phyloP scores from a whole-genome alignment of 2,888 invertebrate species.

The Philonicus albiceps region DNA sequence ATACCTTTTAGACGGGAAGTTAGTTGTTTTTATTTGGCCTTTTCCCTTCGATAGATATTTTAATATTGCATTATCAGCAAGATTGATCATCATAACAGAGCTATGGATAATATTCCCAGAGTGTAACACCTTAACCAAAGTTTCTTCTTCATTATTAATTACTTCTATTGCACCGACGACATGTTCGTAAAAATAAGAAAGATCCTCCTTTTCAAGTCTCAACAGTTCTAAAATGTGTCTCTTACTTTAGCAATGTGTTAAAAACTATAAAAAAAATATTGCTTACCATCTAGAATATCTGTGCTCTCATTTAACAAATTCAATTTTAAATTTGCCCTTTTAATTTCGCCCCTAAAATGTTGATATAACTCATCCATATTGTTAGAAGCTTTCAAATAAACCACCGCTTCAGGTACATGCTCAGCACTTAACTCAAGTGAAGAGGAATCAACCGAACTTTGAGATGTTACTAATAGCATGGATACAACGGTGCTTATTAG shows the following conservation, averaged over 20 bases:
- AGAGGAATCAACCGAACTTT: slow-evolving; percentile 51
- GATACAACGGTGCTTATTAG: slow-evolving; percentile 53
- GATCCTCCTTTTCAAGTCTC: slow-evolving; percentile 55
- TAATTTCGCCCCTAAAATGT: slow-evolving; percentile 21
- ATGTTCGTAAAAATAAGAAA: slow-evolving; percentile 58
- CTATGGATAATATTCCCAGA: slow-evolving; percentile 66
- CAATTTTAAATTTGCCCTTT: background rate
- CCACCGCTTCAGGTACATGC: slow-evolving; percentile 49
- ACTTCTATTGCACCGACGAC: slow-evolving; percentile 57
- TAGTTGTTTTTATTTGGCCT: slow-evolving; percentile 54
- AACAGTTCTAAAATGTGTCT: slow-evolving; percentile 53
- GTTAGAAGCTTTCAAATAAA: slow-evolving; percentile 37
- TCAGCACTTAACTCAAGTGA: slow-evolving; percentile 54
- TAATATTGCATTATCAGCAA: slow-evolving; percentile 64
- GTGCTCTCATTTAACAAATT: slow-evolving; percentile 1
- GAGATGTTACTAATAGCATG: slow-evolving; percentile 55
- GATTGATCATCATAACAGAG: slow-evolving; percentile 65
- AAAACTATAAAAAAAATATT: background rate
- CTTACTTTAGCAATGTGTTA: background rate
- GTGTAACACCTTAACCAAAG: slow-evolving; percentile 57
- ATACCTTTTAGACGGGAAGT: slow-evolving; percentile 56
- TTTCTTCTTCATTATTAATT: slow-evolving; percentile 38
- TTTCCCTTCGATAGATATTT: slow-evolving; percentile 53
- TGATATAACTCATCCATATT: background rate
- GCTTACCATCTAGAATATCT: slow-evolving; percentile 27